phyloP scores from a whole-genome alignment of 2,113 vertebrate species.

The Macroglossus sobrinus region DNA sequence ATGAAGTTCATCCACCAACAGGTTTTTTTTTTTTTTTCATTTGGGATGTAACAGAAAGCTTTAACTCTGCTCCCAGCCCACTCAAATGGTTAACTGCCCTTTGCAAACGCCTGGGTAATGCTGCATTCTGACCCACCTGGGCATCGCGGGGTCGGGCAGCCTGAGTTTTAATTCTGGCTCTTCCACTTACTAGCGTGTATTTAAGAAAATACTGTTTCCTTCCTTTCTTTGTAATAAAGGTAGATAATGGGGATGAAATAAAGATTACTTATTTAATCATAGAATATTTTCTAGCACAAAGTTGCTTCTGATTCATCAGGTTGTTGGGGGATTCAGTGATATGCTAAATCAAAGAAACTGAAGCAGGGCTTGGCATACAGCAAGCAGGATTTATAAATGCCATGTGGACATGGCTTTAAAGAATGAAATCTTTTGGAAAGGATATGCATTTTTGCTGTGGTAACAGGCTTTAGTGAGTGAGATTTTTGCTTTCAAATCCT shows the following conservation, averaged over 20 bases:
- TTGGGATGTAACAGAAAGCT: background rate
- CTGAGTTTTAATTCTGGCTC: background rate
- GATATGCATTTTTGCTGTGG: background rate
- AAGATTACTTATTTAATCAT: background rate
- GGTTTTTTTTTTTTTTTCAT: background rate
- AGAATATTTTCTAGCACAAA: background rate
- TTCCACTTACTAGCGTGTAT: background rate
- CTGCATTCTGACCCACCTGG: background rate
- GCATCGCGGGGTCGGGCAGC: background rate
- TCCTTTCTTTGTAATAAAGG: background rate
- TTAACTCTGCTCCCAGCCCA: background rate
- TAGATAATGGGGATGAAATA: background rate
- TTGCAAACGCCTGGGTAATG: background rate
- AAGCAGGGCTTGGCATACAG: background rate
- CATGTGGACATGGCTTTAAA: background rate
- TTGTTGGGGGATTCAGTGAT: background rate
- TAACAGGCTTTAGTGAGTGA: background rate
- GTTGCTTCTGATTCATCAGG: background rate
- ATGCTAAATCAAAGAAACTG: background rate
- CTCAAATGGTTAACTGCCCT: background rate
- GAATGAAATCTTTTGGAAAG: background rate
- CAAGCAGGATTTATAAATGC: background rate
- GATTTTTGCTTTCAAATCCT: background rate
- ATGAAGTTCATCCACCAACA: background rate
- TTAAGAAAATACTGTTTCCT: background rate